These are phyloP conservation scores for Osmoderma eremita DNA, from an alignment of 2,888 invertebrate species.

Conservation along the genomic window DNA sequence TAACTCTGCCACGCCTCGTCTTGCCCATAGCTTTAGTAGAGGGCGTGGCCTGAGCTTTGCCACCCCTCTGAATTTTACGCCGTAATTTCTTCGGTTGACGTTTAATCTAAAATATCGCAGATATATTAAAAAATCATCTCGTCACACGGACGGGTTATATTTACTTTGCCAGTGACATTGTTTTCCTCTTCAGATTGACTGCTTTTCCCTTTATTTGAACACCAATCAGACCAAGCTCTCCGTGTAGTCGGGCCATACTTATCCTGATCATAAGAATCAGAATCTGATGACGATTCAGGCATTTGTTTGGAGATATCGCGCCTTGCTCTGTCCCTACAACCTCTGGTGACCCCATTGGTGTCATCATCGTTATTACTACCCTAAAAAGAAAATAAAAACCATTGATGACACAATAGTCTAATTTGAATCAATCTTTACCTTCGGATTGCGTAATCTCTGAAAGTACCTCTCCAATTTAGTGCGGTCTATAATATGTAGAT, in stretches of 20 bases:
- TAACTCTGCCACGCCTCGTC: constrained; percentile 70
- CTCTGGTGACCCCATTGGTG: constrained; percentile 48
- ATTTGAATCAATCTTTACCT: constrained; percentile 69
- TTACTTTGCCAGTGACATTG: constrained; percentile 57
- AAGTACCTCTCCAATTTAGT: constrained; percentile 97
- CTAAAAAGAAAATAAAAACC: constrained; percentile 51
- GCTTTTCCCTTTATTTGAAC: constrained; percentile 70
- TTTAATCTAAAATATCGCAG: constrained; percentile 48
- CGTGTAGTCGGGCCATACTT: constrained; percentile 75
- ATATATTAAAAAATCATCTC: constrained; percentile 21
- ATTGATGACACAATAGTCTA: background rate
- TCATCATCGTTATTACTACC: constrained; percentile 56
- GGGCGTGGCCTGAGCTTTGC: constrained; percentile 53
- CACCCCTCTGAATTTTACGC: constrained; percentile 66
- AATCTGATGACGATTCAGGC: constrained; percentile 62
- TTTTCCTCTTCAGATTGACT: constrained; percentile 71
- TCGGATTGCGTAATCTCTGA: constrained; percentile 91
- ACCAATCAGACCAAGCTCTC: constrained; percentile 80
- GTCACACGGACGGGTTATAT: background rate
- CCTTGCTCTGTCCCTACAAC: constrained; percentile 64
- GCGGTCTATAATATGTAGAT: constrained; percentile 97
- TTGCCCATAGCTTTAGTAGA: constrained; percentile 60
- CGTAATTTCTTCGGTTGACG: constrained; percentile 64
- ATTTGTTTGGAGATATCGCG: constrained; percentile 67
- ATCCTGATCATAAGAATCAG: constrained; percentile 60